A percentile compares a stretch with the other conserved stretches of the same genome.
These are phyloP conservation scores for Lycopodina hypogea DNA, from an alignment of 37 sponge, comb jelly and placozoan genomes.

Conservation along the genomic window DNA sequence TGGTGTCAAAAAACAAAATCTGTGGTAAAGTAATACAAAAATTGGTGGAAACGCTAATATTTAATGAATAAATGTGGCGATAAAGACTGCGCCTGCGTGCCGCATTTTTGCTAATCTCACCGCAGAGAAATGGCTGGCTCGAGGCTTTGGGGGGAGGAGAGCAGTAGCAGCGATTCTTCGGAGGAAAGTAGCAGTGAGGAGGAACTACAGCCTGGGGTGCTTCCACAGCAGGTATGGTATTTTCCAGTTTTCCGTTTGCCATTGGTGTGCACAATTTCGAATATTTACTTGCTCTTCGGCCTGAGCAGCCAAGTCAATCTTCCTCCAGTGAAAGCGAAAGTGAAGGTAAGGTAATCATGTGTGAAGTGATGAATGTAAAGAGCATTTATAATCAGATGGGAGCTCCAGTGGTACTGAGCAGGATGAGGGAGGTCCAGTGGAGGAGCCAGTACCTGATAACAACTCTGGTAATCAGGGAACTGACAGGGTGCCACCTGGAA, in stretches of 20 bases:
- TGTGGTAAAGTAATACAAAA: too few species aligned
- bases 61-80: too few species aligned
- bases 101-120: too few species aligned
- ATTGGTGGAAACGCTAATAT: too few species aligned
- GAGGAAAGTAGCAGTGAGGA: conserved; percentile 39
- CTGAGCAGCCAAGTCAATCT: neutral
- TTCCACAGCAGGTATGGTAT: neutral
- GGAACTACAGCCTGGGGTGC: neutral
- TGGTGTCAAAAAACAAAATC: too few species aligned
- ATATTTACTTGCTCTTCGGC: neutral
- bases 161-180: conserved; percentile 36
- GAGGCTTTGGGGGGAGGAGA: neutral
- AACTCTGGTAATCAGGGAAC: neutral
- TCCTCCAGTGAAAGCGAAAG: conserved; percentile 31
- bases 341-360: neutral
- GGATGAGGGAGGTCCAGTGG: neutral
- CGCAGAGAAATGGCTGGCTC: neutral
- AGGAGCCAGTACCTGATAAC: neutral
- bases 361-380: neutral
- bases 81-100: too few species aligned
- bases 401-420: neutral
- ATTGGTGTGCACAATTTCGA: conserved; percentile 30
- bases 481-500: neutral
- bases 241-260: neutral
- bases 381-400: neutral